Percentiles rank a stretch among this genome's conserved stretches.
Conservation (phyloP, 2,888 invertebrate genomes). For the Phalera bucephala region DNA sequence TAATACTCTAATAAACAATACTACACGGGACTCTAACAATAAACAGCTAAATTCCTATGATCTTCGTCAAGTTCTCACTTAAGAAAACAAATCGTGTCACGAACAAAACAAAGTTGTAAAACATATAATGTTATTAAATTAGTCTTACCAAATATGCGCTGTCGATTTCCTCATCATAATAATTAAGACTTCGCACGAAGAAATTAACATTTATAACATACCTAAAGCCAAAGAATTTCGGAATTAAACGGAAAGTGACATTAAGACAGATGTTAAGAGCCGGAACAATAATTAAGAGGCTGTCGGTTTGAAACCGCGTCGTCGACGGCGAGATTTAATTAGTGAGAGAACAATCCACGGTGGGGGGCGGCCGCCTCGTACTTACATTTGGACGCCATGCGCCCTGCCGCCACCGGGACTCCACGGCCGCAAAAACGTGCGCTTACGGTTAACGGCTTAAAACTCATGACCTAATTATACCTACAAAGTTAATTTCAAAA, state of each 20-base stretch:
- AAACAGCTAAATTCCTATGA: no score
- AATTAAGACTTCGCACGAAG: slow-evolving; percentile 41
- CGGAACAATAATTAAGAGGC: slow-evolving; percentile 81
- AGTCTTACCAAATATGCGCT: not conserved
- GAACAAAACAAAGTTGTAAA: no score
- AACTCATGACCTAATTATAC: not conserved
- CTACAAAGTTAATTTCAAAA: no score
- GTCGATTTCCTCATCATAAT: slow-evolving; percentile 17
- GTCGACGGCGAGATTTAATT: slow-evolving; percentile 79
- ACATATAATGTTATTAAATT: no score
- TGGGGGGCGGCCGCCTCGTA: slow-evolving; percentile 27
- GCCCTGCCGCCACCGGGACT: not conserved
- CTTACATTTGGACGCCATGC: slow-evolving; percentile 28
- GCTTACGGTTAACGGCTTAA: not conserved
- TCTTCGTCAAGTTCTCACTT: no score
- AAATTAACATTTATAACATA: slow-evolving; percentile 56
- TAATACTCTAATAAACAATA: no score
- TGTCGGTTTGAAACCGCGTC: slow-evolving; percentile 76
- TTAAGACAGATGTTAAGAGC: slow-evolving; percentile 81
- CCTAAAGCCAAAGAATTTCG: slow-evolving; percentile 58
- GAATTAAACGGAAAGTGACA: slow-evolving; percentile 76
- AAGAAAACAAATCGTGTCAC: no score
- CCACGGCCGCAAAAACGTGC: slow-evolving; percentile 1
- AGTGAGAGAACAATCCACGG: slow-evolving; percentile 68
- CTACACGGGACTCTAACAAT: no score